These are phyloP conservation scores for Sphenodon punctatus DNA, from an alignment of 2,797 vertebrate genomes.

Conservation along the genomic window DNA sequence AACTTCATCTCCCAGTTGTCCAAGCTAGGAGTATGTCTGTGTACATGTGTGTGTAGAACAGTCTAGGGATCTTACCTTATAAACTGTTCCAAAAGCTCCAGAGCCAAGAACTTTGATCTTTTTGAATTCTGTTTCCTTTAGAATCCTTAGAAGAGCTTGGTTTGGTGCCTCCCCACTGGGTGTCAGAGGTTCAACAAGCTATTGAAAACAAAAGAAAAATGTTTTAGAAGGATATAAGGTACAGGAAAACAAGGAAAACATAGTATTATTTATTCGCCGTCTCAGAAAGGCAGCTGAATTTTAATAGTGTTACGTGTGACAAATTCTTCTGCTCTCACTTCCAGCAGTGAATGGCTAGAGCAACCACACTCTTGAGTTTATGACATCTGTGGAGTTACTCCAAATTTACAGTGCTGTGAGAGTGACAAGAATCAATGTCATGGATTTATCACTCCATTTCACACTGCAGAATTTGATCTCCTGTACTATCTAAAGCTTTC, in stretches of 20 bases:
- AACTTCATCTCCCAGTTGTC: fast-evolving
- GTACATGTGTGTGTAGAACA: too few relatives aligned
- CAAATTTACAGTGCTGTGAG: not conserved
- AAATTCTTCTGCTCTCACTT: not conserved
- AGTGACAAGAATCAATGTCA: not conserved
- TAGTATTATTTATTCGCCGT: too few relatives aligned
- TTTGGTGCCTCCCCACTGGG: slow-evolving; percentile 97
- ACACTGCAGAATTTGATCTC: not conserved
- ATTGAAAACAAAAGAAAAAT: not conserved
- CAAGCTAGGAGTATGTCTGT: too few relatives aligned
- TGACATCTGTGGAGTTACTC: not conserved
- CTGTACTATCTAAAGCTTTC: not conserved
- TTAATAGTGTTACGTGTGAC: not conserved
- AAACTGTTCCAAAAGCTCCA: slow-evolving; percentile 97
- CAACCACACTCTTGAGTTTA: not conserved
- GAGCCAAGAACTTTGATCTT: slow-evolving; percentile 97
- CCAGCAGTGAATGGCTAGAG: not conserved
- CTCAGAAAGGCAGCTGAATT: too few relatives aligned
- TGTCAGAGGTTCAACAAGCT: slow-evolving; percentile 96
- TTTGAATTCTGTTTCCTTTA: slow-evolving; percentile 97
- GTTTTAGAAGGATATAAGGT: not conserved
- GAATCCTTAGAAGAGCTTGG: slow-evolving; percentile 93
- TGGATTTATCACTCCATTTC: not conserved
- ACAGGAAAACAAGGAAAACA: not conserved
- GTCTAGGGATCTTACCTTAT: slow-evolving; percentile 85